Base-by-base conservation (phyloP, 2,888 invertebrate genomes). In the Spisula subtruncata region DNA sequence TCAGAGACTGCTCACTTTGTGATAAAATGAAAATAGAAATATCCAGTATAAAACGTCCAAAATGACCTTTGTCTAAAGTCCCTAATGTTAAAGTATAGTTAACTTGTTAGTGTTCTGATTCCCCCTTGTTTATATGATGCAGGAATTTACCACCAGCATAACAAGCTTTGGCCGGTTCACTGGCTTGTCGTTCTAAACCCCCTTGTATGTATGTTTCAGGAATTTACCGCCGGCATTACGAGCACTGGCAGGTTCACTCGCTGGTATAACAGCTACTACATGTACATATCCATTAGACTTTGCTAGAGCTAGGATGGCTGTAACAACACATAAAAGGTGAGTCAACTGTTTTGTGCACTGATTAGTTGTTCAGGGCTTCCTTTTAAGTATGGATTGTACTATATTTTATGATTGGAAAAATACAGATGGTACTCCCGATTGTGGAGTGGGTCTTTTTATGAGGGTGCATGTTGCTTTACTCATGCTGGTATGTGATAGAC, bases 281-380 rank as follows among this genome's bases (percentile, higher is more conserved):
- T 97, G 98, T 86, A 99, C 99, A 0, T 99, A 99, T 97, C 99
- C 99, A 0, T 97, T 99, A 94, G 99, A 99, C 97, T 97, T 99
- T 96, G 99, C 99, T 35, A 97, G 99, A 94, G 99, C 99, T 29
- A 97, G 99, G 94, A 99, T 99, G 98, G 99, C 99, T 20, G 99
- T 99, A 41, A 99, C 99, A 6, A 97, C 98, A 91, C 98, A 98
- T 96, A 97, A 97, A 88, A 98, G 98, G 97, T 99, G 98, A 92
- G 95, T 88, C 1, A 41, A 41, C 41, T 5, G 8, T 2, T 41
- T 41, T 41, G 41, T 41, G 8, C 41, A 5, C n/a, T n/a, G n/a
- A n/a, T n/a, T n/a, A n/a, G n/a, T n/a, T n/a, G n/a, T n/a, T n/a
- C n/a, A n/a, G n/a, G n/a, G 41, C 41, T 41, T 41, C 2, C 41